These are phyloP conservation scores for Urocyon cinereoargenteus DNA, from an alignment of 2,797 vertebrate species.

Conservation along the genomic window DNA sequence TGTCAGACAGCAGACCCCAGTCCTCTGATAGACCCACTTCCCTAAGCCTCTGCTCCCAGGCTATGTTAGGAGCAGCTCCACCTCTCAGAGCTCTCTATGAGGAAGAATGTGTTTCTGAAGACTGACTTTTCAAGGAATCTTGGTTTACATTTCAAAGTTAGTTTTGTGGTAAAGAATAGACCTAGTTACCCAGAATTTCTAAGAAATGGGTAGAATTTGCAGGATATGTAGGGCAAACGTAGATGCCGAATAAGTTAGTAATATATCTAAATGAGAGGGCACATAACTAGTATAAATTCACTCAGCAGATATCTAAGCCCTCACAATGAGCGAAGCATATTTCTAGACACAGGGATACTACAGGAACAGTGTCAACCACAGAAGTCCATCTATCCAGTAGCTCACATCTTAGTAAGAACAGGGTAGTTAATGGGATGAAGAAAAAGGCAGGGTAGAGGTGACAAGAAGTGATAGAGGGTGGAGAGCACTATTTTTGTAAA, in stretches of 20 bases:
- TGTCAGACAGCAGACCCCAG: neutral
- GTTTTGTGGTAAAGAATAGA: neutral
- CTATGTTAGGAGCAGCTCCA: accelerated
- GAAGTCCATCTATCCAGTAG: neutral
- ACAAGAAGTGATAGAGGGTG: neutral
- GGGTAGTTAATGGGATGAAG: neutral
- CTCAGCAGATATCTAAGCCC: neutral
- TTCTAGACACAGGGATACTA: neutral
- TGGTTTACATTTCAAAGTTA: neutral
- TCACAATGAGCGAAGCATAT: neutral
- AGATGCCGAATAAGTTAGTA: neutral
- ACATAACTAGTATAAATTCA: no score
- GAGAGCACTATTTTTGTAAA: neutral
- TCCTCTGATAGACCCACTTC: no score
- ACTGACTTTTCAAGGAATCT: neutral
- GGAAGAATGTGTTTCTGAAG: neutral
- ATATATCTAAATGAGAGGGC: neutral
- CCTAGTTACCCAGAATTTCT: neutral
- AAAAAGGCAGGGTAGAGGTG: neutral
- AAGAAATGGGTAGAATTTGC: neutral
- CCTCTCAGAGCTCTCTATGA: neutral
- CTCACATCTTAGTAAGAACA: neutral
- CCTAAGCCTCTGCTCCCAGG: neutral
- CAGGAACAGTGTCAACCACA: neutral
- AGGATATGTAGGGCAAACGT: neutral